Conservation (phyloP, 2,113 vertebrate genomes). For the Ascaphus truei region DNA sequence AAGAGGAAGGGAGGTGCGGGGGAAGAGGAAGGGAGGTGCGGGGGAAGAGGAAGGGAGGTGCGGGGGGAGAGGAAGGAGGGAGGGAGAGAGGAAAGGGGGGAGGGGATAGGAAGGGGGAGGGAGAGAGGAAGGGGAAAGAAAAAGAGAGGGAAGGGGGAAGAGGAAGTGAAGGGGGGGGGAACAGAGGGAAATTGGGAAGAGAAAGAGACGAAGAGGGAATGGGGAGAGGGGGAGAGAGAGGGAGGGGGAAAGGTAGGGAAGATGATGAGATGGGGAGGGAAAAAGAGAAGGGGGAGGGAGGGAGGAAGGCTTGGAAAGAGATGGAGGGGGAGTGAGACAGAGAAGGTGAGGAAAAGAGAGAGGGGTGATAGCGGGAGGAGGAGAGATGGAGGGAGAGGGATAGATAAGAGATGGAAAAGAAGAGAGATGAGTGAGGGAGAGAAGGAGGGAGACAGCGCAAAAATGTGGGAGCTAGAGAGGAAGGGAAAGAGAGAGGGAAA, state of each 20-base stretch:
- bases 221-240: background rate
- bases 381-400: background rate
- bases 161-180: constrained; percentile 18
- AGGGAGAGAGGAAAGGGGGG: background rate
- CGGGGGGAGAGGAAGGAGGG: background rate
- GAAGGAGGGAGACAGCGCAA: background rate
- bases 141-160: background rate
- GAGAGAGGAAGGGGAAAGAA: background rate
- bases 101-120: too few relatives aligned
- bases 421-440: background rate
- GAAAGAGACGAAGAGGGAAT: background rate
- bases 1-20: background rate
- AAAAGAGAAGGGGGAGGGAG: background rate
- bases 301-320: background rate
- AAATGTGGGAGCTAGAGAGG: background rate
- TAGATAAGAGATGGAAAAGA: too few relatives aligned
- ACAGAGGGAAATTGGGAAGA: too few relatives aligned
- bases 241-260: background rate
- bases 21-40: too few relatives aligned
- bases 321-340: background rate
- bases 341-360: background rate
- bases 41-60: too few relatives aligned
- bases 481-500: background rate
- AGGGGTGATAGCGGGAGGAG: background rate
- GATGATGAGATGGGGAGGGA: constrained; percentile 20